phyloP scores from a whole-genome alignment of 2,888 invertebrate species.

The Pharmacophagus antenor region DNA sequence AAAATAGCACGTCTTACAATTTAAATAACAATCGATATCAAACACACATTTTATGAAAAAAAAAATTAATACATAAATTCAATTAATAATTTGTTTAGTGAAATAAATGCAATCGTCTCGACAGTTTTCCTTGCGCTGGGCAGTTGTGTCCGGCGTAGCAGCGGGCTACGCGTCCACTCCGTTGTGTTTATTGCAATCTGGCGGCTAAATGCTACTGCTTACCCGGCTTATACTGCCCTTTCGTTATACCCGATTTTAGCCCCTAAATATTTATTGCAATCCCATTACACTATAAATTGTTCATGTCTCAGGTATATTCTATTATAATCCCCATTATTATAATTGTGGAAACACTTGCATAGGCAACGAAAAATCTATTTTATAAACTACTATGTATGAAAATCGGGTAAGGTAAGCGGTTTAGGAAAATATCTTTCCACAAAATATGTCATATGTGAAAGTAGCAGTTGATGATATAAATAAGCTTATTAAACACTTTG shows the following conservation, averaged over 20 bases:
- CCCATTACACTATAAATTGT: conserved; percentile 25
- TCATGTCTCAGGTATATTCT: conserved; percentile 5
- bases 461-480: too few species aligned
- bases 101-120: conserved; percentile 44
- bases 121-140: conserved; percentile 43
- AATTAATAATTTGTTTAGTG: too few species aligned
- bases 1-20: too few species aligned
- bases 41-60: too few species aligned
- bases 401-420: too few species aligned
- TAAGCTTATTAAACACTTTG: too few species aligned
- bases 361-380: too few species aligned
- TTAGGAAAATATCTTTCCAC: too few species aligned
- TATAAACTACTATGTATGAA: too few species aligned
- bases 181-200: conserved; percentile 79
- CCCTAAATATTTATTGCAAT: conserved; percentile 39
- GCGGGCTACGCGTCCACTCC: conserved; percentile 65
- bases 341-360: too few species aligned
- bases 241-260: conserved; percentile 54
- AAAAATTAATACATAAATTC: background rate
- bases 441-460: too few species aligned
- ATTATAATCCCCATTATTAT: background rate
- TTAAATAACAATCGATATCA: too few species aligned
- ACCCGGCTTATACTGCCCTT: conserved; percentile 63
- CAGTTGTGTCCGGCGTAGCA: conserved; percentile 68
- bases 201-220: conserved; percentile 74